phyloP scores from a whole-genome alignment of 2,113 vertebrate genomes.

The Erythrocercus mccallii region DNA sequence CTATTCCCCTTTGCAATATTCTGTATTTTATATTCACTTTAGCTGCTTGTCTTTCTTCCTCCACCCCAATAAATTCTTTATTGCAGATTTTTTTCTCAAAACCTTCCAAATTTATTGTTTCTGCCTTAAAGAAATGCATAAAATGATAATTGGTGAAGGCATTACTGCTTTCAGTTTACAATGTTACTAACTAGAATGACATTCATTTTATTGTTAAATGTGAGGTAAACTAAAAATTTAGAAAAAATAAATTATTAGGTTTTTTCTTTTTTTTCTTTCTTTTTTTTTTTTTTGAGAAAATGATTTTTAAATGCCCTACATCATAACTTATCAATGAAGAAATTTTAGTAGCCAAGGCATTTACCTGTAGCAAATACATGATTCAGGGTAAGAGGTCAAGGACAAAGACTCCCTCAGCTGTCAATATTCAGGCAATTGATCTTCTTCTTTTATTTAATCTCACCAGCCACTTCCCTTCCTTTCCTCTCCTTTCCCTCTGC shows the following conservation, averaged over 20 bases:
- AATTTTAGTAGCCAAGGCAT: slow-evolving; percentile 30
- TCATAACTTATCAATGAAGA: neutral
- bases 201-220: neutral
- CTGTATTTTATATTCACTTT: neutral
- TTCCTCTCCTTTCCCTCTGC: neutral
- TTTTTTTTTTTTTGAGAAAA: neutral
- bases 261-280: too few species aligned
- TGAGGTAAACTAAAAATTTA: neutral
- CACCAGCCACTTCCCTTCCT: slow-evolving; percentile 52
- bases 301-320: neutral
- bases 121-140: neutral
- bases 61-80: neutral
- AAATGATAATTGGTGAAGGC: neutral
- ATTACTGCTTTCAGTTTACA: neutral
- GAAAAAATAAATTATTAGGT: neutral
- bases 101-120: neutral
- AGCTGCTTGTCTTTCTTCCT: neutral
- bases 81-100: neutral
- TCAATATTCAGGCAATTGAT: slow-evolving; percentile 69
- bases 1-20: neutral
- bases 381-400: slow-evolving; percentile 55
- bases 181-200: neutral
- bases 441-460: slow-evolving; percentile 70
- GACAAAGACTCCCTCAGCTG: slow-evolving; percentile 61
- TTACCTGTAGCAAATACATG: slow-evolving; percentile 19